A percentile compares a stretch with the other conserved stretches of the same genome.
Conservation (phyloP, 2,113 vertebrate genomes). For the Paraplagusia blochii region DNA sequence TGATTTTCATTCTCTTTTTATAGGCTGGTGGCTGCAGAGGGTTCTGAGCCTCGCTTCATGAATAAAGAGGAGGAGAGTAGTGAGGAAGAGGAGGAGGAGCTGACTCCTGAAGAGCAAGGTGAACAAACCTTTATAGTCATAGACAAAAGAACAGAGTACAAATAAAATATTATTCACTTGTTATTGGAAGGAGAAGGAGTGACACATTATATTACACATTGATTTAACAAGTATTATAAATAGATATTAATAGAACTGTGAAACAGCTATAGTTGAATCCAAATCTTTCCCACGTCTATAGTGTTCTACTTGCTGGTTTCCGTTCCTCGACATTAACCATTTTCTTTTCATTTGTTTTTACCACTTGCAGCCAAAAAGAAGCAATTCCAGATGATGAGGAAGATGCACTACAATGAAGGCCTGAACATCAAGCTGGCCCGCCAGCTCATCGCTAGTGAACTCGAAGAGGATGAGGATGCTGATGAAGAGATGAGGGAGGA, state of each 20-base stretch:
- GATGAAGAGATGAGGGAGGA: slow-evolving; percentile 87
- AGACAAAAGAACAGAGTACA: too few species aligned
- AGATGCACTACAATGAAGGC: slow-evolving; percentile 97
- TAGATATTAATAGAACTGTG: too few species aligned
- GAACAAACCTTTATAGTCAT: not conserved
- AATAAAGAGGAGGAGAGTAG: slow-evolving; percentile 80
- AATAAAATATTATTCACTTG: too few species aligned
- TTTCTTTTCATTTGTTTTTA: not conserved
- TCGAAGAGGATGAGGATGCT: slow-evolving; percentile 80
- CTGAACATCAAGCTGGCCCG: slow-evolving; percentile 94
- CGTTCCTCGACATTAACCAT: too few species aligned
- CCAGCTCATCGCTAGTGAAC: slow-evolving; percentile 91
- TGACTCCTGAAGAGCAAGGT: slow-evolving; percentile 92
- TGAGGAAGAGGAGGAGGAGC: slow-evolving; percentile 86
- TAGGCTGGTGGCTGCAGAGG: slow-evolving; percentile 87
- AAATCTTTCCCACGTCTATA: too few species aligned
- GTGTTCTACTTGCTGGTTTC: too few species aligned
- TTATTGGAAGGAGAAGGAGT: too few species aligned
- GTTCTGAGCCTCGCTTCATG: slow-evolving; percentile 80
- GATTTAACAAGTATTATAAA: too few species aligned
- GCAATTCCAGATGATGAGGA: slow-evolving; percentile 97
- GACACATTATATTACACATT: too few species aligned
- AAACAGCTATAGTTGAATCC: too few species aligned
- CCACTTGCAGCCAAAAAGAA: slow-evolving; percentile 81
- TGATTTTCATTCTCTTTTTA: slow-evolving; percentile 3